phyloP scores from a whole-genome alignment of 2,888 invertebrate species.

The Entomobrya multifasciata region DNA sequence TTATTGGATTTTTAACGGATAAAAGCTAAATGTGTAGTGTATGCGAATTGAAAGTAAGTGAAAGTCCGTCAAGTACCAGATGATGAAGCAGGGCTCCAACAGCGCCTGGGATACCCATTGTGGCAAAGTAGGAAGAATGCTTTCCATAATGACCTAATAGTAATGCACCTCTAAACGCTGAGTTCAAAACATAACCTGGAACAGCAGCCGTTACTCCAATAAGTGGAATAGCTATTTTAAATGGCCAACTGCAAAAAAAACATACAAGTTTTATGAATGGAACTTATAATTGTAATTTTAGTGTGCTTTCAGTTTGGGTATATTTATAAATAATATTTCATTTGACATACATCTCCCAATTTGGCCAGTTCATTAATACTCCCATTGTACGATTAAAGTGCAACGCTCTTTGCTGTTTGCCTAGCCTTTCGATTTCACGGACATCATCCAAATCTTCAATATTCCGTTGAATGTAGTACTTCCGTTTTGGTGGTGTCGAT shows the following conservation, averaged over 20 bases:
- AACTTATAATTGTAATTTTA: too few relatives aligned
- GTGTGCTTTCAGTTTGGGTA: too few relatives aligned
- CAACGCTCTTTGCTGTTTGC: background rate
- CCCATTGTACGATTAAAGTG: background rate
- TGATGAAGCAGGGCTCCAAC: slow-evolving; percentile 84
- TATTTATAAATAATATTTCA: background rate
- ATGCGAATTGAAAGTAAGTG: too few relatives aligned
- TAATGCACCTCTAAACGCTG: slow-evolving; percentile 85
- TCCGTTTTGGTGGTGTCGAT: slow-evolving; percentile 8
- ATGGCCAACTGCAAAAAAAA: slow-evolving; percentile 74
- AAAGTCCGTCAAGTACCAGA: slow-evolving; percentile 83
- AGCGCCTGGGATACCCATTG: slow-evolving; percentile 84
- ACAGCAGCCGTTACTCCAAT: slow-evolving; percentile 83
- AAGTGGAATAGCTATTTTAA: slow-evolving; percentile 81
- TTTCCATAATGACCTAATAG: slow-evolving; percentile 85
- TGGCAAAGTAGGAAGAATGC: slow-evolving; percentile 85
- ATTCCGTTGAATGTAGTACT: slow-evolving; percentile 37
- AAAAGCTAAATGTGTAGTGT: too few relatives aligned
- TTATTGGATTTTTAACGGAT: too few relatives aligned
- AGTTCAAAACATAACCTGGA: slow-evolving; percentile 85
- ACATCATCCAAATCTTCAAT: background rate
- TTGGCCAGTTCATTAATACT: slow-evolving; percentile 49
- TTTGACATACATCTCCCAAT: slow-evolving; percentile 31
- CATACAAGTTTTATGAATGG: background rate
- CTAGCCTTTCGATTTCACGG: background rate